Evolutionary conservation across 1,140 invertebrate species (phyloP).

Genomic region (Drosophila albomicans): DNA sequence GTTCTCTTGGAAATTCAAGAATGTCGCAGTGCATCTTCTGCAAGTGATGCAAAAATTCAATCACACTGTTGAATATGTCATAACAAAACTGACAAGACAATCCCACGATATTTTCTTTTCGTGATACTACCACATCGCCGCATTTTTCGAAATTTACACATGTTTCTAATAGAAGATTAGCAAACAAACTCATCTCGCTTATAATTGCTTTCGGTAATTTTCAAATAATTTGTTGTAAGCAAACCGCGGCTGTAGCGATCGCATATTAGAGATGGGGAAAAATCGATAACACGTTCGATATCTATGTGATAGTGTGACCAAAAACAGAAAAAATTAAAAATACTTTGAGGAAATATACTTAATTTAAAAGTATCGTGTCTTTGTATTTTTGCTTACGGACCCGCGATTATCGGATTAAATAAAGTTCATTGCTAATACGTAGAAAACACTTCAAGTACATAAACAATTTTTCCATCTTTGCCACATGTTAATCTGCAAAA

Average conservation of each 20-base stretch:
- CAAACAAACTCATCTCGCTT: constrained; percentile 42
- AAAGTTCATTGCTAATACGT: no score
- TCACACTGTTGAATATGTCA: constrained; percentile 48
- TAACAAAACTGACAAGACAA: constrained; percentile 66
- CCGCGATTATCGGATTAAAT: no score
- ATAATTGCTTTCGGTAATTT: neutral
- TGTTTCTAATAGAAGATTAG: constrained; percentile 28
- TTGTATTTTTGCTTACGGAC: no score
- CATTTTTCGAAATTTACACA: constrained; percentile 61
- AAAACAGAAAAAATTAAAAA: no score
- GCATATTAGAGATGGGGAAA: neutral
- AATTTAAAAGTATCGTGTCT: no score
- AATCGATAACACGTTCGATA: no score
- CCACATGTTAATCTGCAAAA: no score
- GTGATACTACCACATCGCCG: constrained; percentile 70
- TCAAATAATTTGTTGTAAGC: neutral
- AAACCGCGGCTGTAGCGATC: neutral
- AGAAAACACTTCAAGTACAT: no score
- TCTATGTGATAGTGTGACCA: no score
- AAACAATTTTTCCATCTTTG: no score
- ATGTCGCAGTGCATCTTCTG: constrained; percentile 52
- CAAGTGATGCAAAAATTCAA: constrained; percentile 62
- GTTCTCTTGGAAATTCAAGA: constrained; percentile 39
- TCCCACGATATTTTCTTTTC: constrained; percentile 56
- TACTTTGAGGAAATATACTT: no score